Evolutionary conservation across 2,888 invertebrate species (phyloP), one percentile per base, ranked within the genome.

Genomic region (Orchesella flavescens): DNA sequence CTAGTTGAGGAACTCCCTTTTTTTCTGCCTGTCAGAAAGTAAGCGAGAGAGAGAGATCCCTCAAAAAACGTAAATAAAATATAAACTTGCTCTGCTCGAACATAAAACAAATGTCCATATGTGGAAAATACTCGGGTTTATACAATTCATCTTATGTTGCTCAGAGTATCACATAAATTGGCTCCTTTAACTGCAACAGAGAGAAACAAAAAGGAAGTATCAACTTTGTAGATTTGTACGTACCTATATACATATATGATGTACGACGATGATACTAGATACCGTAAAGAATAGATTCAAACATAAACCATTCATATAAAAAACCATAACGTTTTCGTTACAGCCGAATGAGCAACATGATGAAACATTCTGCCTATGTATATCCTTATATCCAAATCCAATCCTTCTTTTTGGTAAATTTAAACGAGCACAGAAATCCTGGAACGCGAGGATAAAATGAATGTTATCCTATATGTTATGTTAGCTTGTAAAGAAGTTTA

Each of bases 91-190:
- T 79, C 59, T 19, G 24, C 66, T 59, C 24, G n/a, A 79, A 79
- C 79, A 79, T 79, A 79, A 79, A 79, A 79, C 79, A 79, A 72
- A 79, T 79, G 79, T 73, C 79, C 79, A 73, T 79, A 79, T 79
- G 73, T 79, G 79, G 73, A 73, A 65, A 79, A 59, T 23, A 21
- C 73, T 53, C 44, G 57, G 34, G 23, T 72, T 73, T 63, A 55
- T 79, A 71, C 65, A 65, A 79, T 79, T 79, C 66, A 63, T 72
- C 73, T 79, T 79, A 57, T 68, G 49, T 79, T 34, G 19, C 63
- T n/a, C n/a, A n/a, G 59, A 78, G 71, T 69, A 78, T 78, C 71
- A 61, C 71, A 78, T 71, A 78, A 78, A 71, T 78, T 71, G 71
- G 46, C 63, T 59, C 71, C 78, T 78, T 78, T 63, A 78, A 53